These are phyloP conservation scores for Thryonomys swinderianus DNA, from an alignment of 2,113 vertebrate species.

Conservation along the genomic window DNA sequence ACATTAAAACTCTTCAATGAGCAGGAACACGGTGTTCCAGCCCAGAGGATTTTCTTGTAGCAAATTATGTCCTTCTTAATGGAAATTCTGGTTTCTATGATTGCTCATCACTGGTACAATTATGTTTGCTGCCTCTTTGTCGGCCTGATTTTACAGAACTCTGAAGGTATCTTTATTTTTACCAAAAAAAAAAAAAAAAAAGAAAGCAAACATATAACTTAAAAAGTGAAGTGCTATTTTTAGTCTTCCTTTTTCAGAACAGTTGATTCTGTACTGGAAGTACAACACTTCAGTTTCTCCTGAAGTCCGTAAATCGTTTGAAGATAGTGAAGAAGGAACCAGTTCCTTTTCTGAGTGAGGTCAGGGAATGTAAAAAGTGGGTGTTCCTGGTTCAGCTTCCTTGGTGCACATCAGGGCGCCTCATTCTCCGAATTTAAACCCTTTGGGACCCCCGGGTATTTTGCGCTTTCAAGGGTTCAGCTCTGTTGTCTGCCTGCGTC, in stretches of 20 bases:
- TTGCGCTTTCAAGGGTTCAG: conserved; percentile 6
- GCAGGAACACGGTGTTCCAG: neutral
- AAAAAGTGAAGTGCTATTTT: neutral
- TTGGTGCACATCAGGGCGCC: neutral
- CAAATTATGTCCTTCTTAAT: conserved; percentile 16
- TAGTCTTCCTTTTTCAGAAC: neutral
- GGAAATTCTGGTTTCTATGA: conserved; percentile 34
- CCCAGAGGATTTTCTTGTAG: neutral
- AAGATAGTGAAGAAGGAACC: neutral
- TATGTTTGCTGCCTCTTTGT: conserved; percentile 47
- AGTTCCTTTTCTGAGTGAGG: neutral
- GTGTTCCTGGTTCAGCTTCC: neutral
- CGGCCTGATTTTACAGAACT: conserved; percentile 52
- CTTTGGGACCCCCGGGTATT: neutral
- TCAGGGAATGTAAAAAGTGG: neutral
- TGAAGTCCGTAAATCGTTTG: conserved; percentile 31
- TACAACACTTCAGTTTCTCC: conserved; percentile 50
- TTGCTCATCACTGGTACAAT: conserved; percentile 32
- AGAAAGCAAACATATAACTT: neutral
- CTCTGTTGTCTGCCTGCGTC: neutral
- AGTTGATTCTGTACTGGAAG: conserved; percentile 55
- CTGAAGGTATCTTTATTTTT: neutral
- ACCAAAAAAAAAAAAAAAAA: neutral
- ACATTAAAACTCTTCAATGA: conserved; percentile 5
- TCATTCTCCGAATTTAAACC: conserved; percentile 1